phyloP scores from a whole-genome alignment of 2,113 vertebrate genomes.

The Ia io region DNA sequence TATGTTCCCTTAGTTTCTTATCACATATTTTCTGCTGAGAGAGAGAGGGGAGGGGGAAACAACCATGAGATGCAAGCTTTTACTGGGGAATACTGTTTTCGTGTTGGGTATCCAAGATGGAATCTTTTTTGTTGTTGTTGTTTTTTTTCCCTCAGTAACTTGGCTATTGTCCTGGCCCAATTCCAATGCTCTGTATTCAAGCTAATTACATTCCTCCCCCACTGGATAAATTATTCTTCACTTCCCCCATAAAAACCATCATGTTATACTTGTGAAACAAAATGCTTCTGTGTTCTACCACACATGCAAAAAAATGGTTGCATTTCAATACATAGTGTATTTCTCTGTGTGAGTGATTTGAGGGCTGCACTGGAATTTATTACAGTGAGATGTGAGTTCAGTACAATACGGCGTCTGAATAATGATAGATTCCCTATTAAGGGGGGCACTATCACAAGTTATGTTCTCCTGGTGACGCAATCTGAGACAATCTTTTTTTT shows the following conservation, averaged over 20 bases:
- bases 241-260: slow-evolving; percentile 76
- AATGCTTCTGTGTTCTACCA: slow-evolving; percentile 65
- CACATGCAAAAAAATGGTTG: not conserved
- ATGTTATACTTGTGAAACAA: slow-evolving; percentile 74
- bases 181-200: slow-evolving; percentile 39
- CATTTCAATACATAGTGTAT: not conserved
- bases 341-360: slow-evolving; percentile 13
- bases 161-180: slow-evolving; percentile 47
- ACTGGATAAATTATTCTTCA: slow-evolving; percentile 72
- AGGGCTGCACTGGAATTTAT: not conserved
- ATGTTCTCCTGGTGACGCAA: not conserved
- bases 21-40: not conserved
- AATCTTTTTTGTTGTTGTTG: not conserved
- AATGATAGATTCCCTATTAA: not conserved
- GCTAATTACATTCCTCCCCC: slow-evolving; percentile 72
- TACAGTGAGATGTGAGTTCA: not conserved
- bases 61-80: not conserved
- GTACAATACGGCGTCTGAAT: not conserved
- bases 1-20: not conserved
- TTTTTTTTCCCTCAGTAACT: not conserved
- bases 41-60: not conserved
- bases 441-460: not conserved
- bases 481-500: not conserved
- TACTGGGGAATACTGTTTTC: not conserved
- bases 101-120: slow-evolving; percentile 18